Conservation (phyloP, 1,140 invertebrate genomes). For the Akabosia matsudoensis region DNA sequence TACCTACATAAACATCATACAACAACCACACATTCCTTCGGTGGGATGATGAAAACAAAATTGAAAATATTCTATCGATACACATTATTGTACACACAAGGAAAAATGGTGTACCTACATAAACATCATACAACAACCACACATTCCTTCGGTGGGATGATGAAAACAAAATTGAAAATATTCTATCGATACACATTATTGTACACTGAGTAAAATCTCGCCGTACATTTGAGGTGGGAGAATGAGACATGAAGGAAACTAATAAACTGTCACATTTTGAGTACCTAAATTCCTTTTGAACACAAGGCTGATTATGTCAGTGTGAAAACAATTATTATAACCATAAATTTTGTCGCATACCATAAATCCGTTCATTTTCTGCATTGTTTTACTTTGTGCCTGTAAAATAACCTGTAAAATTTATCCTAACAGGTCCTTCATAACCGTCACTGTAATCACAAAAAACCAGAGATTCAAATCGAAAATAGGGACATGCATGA, state of each 20-base stretch:
- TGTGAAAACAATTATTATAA: background rate
- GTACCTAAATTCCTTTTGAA: background rate
- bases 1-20: background rate
- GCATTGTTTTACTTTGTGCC: no score
- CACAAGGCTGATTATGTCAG: background rate
- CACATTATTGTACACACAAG: background rate
- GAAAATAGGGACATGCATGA: no score
- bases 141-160: background rate
- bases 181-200: background rate
- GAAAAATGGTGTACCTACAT: background rate
- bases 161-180: background rate
- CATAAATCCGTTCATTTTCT: background rate
- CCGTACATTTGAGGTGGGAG: background rate
- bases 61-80: background rate
- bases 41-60: background rate
- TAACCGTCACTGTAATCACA: no score
- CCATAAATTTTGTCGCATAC: background rate
- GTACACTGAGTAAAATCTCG: background rate
- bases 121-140: background rate
- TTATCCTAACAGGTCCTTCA: no score
- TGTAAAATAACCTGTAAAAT: no score
- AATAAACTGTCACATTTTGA: background rate
- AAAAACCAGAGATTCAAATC: no score
- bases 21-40: background rate
- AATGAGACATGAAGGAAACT: background rate